Evolutionary conservation across 1,140 invertebrate genomes (phyloP), one percentile per base, ranked within the genome.

Genomic region (Hylaeus volcanicus): DNA sequence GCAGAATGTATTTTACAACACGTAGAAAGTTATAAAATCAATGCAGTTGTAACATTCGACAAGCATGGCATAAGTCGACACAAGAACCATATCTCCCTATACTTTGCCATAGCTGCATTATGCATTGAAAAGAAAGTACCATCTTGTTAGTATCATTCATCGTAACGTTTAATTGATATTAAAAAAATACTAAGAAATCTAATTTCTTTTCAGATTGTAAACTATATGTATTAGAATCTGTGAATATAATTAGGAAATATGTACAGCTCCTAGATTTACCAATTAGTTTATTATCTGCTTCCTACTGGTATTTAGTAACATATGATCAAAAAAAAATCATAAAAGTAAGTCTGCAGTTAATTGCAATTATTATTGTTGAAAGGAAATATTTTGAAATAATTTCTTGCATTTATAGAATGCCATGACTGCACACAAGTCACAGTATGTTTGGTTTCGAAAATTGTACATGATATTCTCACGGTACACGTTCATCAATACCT

Each of bases 31-130:
- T 94, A 97, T 75, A 95, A 96, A 90, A 97, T 98, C 88, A 96
- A 98, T 88, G 96, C 96, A 39, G 94, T 99, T 72, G 95, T 99
- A 61, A 99, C 98, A 55, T 99, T 99, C 94, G 98, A 99, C 93
- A 95, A 96, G 89, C 93, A 96, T 89, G 98, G 98, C 68, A 96
- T 99, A 5, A 98, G 97, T 88, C 95, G 96, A 9, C 98, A 99
- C 94, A 93, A 94, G 45, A 99, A 99, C 94, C 98, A 99, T 92
- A 96, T 95, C 82, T 96, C 97, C 65, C 94, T 98, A 79, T 97
- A 96, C 91, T 96, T 96, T 94, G 96, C 96, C 79, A 93, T 97
- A 51, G 95, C 96, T 79, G 95, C 96, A 89, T 94, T 98, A 84
- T 96, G 96, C 87, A 94, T 97, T 85, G 95, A 97, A 84, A 95